Percentiles rank a stretch among this genome's conserved stretches.
These are phyloP conservation scores for Microctonus aethiopoides DNA, from an alignment of 2,888 invertebrate genomes.

Conservation along the genomic window DNA sequence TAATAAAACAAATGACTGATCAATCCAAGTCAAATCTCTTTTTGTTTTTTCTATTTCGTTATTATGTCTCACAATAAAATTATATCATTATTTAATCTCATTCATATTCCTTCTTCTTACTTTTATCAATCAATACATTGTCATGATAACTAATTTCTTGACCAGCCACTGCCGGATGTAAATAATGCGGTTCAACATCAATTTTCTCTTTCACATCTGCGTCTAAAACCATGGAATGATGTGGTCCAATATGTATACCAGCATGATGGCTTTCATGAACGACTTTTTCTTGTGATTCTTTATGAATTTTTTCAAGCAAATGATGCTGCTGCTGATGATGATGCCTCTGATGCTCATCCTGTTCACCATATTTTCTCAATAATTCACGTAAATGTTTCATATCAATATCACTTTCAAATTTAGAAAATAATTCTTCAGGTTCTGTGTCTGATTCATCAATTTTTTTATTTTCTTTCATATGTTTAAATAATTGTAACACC, in stretches of 20 bases:
- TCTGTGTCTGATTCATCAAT: slow-evolving; percentile 53
- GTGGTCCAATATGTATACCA: slow-evolving; percentile 70
- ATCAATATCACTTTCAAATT: slow-evolving; percentile 55
- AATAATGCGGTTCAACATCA: slow-evolving; percentile 72
- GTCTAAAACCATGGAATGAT: slow-evolving; percentile 70
- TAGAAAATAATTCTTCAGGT: slow-evolving; percentile 56
- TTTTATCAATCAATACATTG: slow-evolving; percentile 59
- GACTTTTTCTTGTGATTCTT: slow-evolving; percentile 63
- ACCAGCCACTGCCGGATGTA: slow-evolving; percentile 73
- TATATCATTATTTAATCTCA: background rate
- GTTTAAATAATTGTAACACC: slow-evolving; percentile 66
- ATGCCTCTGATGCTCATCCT: slow-evolving; percentile 45
- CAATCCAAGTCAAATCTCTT: background rate
- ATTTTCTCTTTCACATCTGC: slow-evolving; percentile 70
- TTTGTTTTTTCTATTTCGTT: background rate
- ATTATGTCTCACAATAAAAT: background rate
- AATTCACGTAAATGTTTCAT: slow-evolving; percentile 56
- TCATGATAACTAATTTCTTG: slow-evolving; percentile 71
- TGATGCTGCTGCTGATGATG: slow-evolving; percentile 58
- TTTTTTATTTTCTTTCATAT: slow-evolving; percentile 54
- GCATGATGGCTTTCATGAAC: slow-evolving; percentile 51
- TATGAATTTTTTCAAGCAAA: slow-evolving; percentile 12
- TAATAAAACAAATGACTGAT: too few relatives aligned
- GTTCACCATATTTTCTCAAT: slow-evolving; percentile 52
- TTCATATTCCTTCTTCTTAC: slow-evolving; percentile 61